Base-by-base conservation (phyloP, 2,888 invertebrate species). In the Choreutis nemorana region DNA sequence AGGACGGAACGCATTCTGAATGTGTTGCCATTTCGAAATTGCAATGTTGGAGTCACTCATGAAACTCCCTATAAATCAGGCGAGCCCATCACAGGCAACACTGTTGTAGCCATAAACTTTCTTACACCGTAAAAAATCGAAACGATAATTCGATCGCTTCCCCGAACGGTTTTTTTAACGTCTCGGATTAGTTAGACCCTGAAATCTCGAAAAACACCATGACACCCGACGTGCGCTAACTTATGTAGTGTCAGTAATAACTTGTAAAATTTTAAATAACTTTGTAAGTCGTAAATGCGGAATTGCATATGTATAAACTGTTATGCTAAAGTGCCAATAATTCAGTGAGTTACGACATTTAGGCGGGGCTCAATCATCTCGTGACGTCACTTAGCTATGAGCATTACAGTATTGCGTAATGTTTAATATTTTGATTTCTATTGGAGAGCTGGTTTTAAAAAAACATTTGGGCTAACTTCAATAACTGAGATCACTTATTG, bases 101-200 rank as follows among this genome's bases (percentile, higher is more conserved):
- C 41, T 57, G 57, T 57, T 48, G 55, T 42, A 38, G 33, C 51
- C 55, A 48, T 57, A 57, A 57, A 57, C 31, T 34, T 41, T 39
- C 41, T 32, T 38, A 41, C 37, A 34, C 41, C 29, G 44, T 53
- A 53, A 64, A 66, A 64, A 67, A 60, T 51, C 51, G 48, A 39
- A 47, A 42, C 55, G 66, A 65, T 67, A 64, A 66, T 66, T 64
- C 65, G 65, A 67, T 67, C 51, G 62, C 35, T 67, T 66, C 66
- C 37, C 39, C 48, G 67, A 66, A 65, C 49, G 48, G 44, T 48
- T 52, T 57, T 46, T 44, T 50, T 36, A 32, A 33, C 30, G 30
- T 38, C 33, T 38, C 39, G 39, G 37, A 37, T 41, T 30, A 29
- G 25, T 22, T 29, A 29, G 31, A 33, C 36, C 29, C 34, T 37